A percentile compares a stretch with the other conserved stretches of the same genome.
These are phyloP conservation scores for Rhimphoctona megacephalus DNA, from an alignment of 2,888 invertebrate genomes.

Conservation along the genomic window DNA sequence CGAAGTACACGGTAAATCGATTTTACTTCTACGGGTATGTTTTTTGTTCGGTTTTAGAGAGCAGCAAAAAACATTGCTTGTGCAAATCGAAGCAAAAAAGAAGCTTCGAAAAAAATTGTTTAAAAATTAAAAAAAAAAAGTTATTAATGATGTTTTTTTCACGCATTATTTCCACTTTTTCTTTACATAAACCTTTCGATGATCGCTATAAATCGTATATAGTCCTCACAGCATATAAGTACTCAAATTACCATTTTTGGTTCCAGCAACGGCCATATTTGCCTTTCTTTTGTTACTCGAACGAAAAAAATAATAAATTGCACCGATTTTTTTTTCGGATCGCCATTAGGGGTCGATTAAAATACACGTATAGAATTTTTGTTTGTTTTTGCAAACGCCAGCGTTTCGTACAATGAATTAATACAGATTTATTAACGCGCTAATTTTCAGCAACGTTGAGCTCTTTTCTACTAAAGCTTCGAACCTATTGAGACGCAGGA, in stretches of 20 bases:
- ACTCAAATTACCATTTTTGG: constrained; percentile 52
- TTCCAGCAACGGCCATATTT: constrained; percentile 21
- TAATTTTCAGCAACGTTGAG: constrained; percentile 51
- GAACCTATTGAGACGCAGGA: constrained; percentile 53
- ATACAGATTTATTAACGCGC: constrained; percentile 39
- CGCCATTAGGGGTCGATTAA: constrained; percentile 15
- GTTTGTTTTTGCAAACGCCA: constrained; percentile 60
- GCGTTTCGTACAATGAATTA: constrained; percentile 53
- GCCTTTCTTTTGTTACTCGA: constrained; percentile 1
- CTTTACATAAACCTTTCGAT: constrained; percentile 56
- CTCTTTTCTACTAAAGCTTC: constrained; percentile 65
- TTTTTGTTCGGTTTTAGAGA: neutral
- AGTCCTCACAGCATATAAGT: constrained; percentile 81
- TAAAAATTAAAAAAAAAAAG: neutral
- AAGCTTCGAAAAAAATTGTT: neutral
- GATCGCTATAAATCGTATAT: constrained; percentile 74
- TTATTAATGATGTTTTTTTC: constrained; percentile 8
- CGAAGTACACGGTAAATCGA: constrained; percentile 36
- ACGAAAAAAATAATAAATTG: constrained; percentile 25
- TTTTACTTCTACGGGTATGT: constrained; percentile 11
- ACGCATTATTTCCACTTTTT: constrained; percentile 15
- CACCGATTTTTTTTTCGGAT: constrained; percentile 18
- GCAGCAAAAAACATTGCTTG: neutral
- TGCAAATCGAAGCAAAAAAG: neutral
- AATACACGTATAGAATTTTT: constrained; percentile 10